phyloP scores from a whole-genome alignment of 2,888 invertebrate species.

The Hypsopygia costalis region DNA sequence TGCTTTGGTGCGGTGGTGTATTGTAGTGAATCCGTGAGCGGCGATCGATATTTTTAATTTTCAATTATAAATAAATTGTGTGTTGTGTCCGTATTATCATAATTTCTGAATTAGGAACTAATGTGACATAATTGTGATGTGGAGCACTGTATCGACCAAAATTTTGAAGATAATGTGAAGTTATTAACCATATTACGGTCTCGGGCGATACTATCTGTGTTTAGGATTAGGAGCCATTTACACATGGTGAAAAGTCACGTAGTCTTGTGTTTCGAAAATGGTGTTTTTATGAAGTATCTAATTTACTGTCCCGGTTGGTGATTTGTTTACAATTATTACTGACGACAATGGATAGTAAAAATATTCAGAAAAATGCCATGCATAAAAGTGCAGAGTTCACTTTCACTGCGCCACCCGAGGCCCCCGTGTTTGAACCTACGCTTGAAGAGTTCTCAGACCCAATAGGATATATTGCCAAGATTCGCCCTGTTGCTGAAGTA shows the following conservation, averaged over 20 bases:
- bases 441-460: constrained; percentile 88
- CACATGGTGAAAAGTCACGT: constrained; percentile 77
- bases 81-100: constrained; percentile 5
- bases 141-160: background rate
- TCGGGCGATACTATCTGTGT: no score
- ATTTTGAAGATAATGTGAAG: background rate
- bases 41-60: constrained; percentile 6
- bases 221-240: constrained; percentile 75
- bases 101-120: constrained; percentile 1
- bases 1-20: no score
- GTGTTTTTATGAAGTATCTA: background rate
- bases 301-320: background rate
- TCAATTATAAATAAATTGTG: constrained; percentile 1
- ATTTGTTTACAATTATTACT: constrained; percentile 2
- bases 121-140: background rate
- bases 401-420: constrained; percentile 81
- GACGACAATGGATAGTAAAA: constrained; percentile 64
- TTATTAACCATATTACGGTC: constrained; percentile 8
- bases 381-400: constrained; percentile 74
- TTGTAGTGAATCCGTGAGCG: no score
- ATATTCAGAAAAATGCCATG: constrained; percentile 77
- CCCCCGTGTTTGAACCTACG: constrained; percentile 86
- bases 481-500: constrained; percentile 85
- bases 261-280: constrained; percentile 32
- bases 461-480: constrained; percentile 86